phyloP scores from a whole-genome alignment of 2,888 invertebrate species.

The Lasiommata megera region DNA sequence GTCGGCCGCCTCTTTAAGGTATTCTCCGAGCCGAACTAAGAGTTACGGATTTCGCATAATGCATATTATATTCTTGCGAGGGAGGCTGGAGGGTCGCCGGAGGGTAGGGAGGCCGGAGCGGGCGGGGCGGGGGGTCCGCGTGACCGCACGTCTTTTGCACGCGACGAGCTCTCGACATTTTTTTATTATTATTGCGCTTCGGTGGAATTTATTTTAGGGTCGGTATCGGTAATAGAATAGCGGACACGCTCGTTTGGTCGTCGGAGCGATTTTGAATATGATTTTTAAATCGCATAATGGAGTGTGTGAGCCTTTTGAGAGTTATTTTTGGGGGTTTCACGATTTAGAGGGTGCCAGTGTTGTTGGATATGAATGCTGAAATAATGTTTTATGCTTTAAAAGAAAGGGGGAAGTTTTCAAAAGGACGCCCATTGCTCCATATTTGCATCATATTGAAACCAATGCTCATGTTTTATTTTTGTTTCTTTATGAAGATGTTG shows the following conservation, averaged over 20 bases:
- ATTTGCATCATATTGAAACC: too few species aligned
- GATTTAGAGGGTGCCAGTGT: conserved; percentile 28
- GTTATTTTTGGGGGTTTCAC: conserved; percentile 55
- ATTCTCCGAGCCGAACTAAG: conserved; percentile 70
- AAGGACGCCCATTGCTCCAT: too few species aligned
- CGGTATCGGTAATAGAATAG: conserved; percentile 67
- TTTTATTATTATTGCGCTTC: conserved; percentile 81
- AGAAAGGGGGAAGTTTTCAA: background rate
- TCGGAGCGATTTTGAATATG: conserved; percentile 74
- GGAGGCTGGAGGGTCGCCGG: conserved; percentile 35
- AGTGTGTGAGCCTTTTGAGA: conserved; percentile 66
- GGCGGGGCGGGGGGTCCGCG: conserved; percentile 49
- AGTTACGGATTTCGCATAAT: conserved; percentile 82
- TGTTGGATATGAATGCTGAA: conserved; percentile 37
- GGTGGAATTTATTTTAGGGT: conserved; percentile 73
- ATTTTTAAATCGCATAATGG: conserved; percentile 79
- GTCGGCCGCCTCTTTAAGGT: conserved; percentile 52
- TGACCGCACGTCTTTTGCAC: conserved; percentile 80
- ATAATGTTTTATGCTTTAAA: conserved; percentile 20
- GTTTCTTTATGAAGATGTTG: too few species aligned
- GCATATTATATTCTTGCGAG: conserved; percentile 74
- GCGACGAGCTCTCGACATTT: conserved; percentile 80
- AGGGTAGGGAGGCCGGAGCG: conserved; percentile 35
- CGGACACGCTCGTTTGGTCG: conserved; percentile 64
- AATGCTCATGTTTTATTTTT: too few species aligned